A percentile compares a stretch with the other conserved stretches of the same genome.
Evolutionary conservation across 2,888 invertebrate species (phyloP).

Genomic region (Tenthredo amoena): DNA sequence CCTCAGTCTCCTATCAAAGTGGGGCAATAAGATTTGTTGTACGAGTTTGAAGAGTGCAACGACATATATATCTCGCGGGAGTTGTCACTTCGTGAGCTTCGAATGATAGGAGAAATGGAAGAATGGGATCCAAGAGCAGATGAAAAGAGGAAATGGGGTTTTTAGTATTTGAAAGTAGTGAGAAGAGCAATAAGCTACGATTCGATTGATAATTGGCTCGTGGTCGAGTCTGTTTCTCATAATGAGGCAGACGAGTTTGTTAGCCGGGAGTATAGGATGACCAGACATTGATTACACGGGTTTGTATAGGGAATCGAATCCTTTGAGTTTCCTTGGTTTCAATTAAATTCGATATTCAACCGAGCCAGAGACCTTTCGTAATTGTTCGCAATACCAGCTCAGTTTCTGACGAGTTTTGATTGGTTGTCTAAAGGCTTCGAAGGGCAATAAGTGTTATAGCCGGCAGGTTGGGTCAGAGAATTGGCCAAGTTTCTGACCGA

Average conservation of each 20-base stretch:
- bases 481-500: not conserved
- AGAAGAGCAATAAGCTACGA: no score
- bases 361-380: not conserved
- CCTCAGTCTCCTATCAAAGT: not conserved
- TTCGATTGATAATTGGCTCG: not conserved
- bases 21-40: not conserved
- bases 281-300: conserved; percentile 1
- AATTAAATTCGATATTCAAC: conserved; percentile 33
- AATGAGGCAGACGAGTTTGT: not conserved
- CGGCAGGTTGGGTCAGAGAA: not conserved
- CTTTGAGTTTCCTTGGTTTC: conserved; percentile 25
- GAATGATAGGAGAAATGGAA: not conserved
- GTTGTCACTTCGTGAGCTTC: not conserved
- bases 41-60: not conserved
- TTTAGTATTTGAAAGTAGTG: not conserved
- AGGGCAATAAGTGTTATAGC: not conserved
- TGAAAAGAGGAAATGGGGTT: not conserved
- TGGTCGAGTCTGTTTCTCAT: not conserved
- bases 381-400: conserved; percentile 23
- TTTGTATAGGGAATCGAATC: not conserved
- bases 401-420: conserved; percentile 32
- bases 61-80: not conserved
- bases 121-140: not conserved
- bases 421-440: conserved; percentile 24
- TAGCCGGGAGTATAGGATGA: not conserved